Evolutionary conservation across 2,113 vertebrate genomes (phyloP).

Genomic region (Phainopepla nitens): DNA sequence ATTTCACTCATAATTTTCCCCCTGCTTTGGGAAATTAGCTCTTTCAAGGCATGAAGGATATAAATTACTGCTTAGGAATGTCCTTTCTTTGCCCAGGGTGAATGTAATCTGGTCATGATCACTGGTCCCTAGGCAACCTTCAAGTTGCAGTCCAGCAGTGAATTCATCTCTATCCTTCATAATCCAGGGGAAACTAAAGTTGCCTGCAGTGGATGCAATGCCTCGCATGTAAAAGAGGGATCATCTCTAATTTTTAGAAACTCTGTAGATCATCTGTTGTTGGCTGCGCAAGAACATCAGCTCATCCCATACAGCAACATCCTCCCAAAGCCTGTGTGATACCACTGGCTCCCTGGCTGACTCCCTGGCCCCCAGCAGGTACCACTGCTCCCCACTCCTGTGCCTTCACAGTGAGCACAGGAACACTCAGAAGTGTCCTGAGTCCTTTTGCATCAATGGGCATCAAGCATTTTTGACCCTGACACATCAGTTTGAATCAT

Average conservation of each 20-base stretch:
- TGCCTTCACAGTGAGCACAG: background rate
- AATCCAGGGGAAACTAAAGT: background rate
- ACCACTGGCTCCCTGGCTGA: background rate
- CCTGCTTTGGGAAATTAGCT: slow-evolving; percentile 53
- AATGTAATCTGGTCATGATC: slow-evolving; percentile 57
- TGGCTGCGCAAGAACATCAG: background rate
- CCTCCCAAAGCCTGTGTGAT: background rate
- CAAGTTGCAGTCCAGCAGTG: slow-evolving; percentile 6
- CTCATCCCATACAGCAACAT: background rate
- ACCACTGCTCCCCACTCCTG: background rate
- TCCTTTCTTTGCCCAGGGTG: slow-evolving; percentile 42
- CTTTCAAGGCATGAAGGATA: slow-evolving; percentile 54
- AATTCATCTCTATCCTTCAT: slow-evolving; percentile 35
- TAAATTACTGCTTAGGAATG: slow-evolving; percentile 60
- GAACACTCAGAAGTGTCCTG: background rate
- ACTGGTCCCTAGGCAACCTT: slow-evolving; percentile 48
- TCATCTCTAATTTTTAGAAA: background rate
- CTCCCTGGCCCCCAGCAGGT: background rate
- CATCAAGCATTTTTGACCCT: background rate
- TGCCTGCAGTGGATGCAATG: background rate
- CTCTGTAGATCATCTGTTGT: background rate
- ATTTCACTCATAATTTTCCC: slow-evolving; percentile 61
- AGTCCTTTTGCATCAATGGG: background rate
- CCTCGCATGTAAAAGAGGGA: background rate
- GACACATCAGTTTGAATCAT: background rate